Evolutionary conservation across 2,888 invertebrate genomes (phyloP).

Genomic region (Cheilosia impressa): DNA sequence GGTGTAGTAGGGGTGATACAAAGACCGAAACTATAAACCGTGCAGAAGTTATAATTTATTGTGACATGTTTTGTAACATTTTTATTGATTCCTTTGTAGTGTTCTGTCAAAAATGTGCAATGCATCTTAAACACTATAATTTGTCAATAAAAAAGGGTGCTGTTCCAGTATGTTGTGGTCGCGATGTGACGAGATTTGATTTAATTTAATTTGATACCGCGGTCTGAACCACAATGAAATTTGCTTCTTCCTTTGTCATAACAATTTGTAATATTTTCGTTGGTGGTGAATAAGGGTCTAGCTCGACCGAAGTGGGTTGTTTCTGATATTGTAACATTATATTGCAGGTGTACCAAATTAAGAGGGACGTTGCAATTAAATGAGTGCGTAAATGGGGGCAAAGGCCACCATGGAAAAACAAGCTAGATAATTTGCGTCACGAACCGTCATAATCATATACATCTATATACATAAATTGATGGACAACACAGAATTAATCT

Average conservation of each 20-base stretch:
- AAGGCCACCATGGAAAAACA: too few relatives aligned
- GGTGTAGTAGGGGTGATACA: conserved; percentile 52
- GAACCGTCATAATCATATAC: too few relatives aligned
- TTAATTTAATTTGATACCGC: conserved; percentile 51
- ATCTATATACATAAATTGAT: too few relatives aligned
- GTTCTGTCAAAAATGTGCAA: conserved; percentile 65
- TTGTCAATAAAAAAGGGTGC: conserved; percentile 53
- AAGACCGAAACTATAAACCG: conserved; percentile 26
- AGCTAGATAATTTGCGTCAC: too few relatives aligned
- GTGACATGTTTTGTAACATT: conserved; percentile 84
- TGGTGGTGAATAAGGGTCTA: too few relatives aligned
- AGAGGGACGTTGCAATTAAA: too few relatives aligned
- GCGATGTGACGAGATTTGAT: conserved; percentile 35
- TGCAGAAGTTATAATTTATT: conserved; percentile 80
- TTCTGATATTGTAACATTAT: too few relatives aligned
- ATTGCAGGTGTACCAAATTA: too few relatives aligned
- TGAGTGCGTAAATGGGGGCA: too few relatives aligned
- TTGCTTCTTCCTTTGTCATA: conserved; percentile 18
- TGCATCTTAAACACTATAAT: conserved; percentile 57
- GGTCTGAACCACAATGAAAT: conserved; percentile 26
- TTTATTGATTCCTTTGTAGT: conserved; percentile 82
- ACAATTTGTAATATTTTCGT: neutral
- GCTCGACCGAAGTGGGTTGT: too few relatives aligned
- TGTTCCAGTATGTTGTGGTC: neutral
- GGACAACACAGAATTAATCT: too few relatives aligned